A percentile compares a stretch with the other conserved stretches of the same genome.
phyloP scores from a whole-genome alignment of 1,140 invertebrate genomes.

The Pogonomyrmex californicus region DNA sequence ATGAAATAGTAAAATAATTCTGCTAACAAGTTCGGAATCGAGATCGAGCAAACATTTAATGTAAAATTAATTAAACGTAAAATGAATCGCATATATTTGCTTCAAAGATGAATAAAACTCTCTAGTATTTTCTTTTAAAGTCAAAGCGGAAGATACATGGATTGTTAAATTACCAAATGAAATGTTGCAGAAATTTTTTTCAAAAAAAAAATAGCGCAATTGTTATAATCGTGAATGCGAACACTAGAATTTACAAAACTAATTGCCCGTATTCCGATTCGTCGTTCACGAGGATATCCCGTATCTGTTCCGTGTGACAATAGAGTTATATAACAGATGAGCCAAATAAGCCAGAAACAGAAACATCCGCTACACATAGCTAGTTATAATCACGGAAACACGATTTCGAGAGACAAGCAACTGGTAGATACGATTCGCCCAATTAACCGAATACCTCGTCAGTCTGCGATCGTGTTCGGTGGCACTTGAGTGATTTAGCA shows the following conservation, averaged over 20 bases:
- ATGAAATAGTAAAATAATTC: constrained; percentile 29
- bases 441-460: constrained; percentile 59
- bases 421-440: constrained; percentile 49
- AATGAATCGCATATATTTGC: constrained; percentile 8
- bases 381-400: constrained; percentile 48
- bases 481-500: constrained; percentile 54
- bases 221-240: neutral
- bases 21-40: neutral
- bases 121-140: neutral
- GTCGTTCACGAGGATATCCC: constrained; percentile 39
- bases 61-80: neutral
- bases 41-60: constrained; percentile 10
- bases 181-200: constrained; percentile 22
- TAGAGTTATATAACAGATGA: constrained; percentile 49
- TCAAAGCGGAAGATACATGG: neutral
- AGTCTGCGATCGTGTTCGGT: constrained; percentile 44
- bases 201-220: neutral
- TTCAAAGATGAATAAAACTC: neutral
- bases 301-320: constrained; percentile 44
- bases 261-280: constrained; percentile 44
- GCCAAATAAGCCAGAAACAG: constrained; percentile 55
- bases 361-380: constrained; percentile 43
- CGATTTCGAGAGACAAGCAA: constrained; percentile 58
- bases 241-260: constrained; percentile 42
- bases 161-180: neutral